Evolutionary conservation across 2,888 invertebrate genomes (phyloP).

Genomic region (Cloeon dipterum): DNA sequence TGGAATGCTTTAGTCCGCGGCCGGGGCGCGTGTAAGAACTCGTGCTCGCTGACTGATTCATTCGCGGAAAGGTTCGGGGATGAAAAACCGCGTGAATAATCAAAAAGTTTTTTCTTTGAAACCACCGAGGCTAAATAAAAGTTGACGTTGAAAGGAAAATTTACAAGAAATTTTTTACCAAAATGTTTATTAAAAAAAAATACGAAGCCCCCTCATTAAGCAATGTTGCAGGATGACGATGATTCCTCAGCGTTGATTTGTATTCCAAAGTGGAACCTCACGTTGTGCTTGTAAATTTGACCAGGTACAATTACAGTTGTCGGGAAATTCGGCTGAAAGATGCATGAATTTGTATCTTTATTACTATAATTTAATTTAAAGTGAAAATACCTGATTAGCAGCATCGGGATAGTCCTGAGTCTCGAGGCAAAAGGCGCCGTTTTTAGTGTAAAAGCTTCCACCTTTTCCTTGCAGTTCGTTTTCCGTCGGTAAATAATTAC

Average conservation of each 20-base stretch:
- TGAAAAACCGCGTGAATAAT: too few relatives aligned
- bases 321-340: conserved; percentile 53
- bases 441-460: conserved; percentile 41
- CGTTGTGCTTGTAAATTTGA: conserved; percentile 41
- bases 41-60: too few relatives aligned
- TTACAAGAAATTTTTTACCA: too few relatives aligned
- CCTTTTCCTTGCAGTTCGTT: conserved; percentile 39
- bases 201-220: too few relatives aligned
- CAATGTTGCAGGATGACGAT: too few relatives aligned
- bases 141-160: too few relatives aligned
- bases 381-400: conserved; percentile 39
- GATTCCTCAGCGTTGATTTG: neutral
- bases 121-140: too few relatives aligned
- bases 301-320: conserved; percentile 46
- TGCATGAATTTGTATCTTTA: conserved; percentile 13
- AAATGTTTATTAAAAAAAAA: too few relatives aligned
- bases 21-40: too few relatives aligned
- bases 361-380: neutral
- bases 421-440: conserved; percentile 69
- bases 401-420: conserved; percentile 88
- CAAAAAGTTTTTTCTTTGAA: too few relatives aligned
- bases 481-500: conserved; percentile 37
- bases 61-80: too few relatives aligned
- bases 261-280: conserved; percentile 25
- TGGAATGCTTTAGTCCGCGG: too few relatives aligned